Evolutionary conservation across 2,888 invertebrate genomes (phyloP), one percentile per base, ranked within the genome.

Genomic region (Phortica magna): DNA sequence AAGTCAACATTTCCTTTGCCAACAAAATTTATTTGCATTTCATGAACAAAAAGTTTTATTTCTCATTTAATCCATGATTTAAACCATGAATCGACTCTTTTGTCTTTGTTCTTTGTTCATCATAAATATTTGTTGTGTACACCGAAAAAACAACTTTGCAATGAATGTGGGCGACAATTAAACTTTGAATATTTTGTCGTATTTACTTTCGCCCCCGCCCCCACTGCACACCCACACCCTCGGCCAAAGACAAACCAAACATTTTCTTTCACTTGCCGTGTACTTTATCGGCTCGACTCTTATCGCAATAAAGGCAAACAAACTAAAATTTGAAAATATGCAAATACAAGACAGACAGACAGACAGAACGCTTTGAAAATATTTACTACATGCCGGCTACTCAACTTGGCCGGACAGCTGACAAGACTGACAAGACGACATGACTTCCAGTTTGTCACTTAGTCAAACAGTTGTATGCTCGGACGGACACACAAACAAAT

Each of bases 111-210:
- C 48, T 48, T 48, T 48, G 43, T 12, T 17, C 31, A n/a, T 31
- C 12, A 55, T 19, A 71, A 71, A 71, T 55, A 71, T 71, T 71
- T 53, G 39, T 22, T 22, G 14, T 7, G 55, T 71, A 71, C 53
- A 71, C 53, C 53, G 42, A 22, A 71, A 55, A 53, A 43, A 55
- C 43, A 48, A 71, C 53, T 71, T 31, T 31, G n/a, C 31, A 55
- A 17, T 61, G n/a, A 9, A 17, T 71, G 53, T 55, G 70, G 53
- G 6, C 53, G 70, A 71, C 70, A 71, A 31, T 39, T 71, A 71
- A 71, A 71, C 70, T 53, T 71, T 71, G 53, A 70, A 53, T 31
- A 48, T 53, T 48, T 22, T 53, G 14, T 43, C 22, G n/a, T 61
- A 10, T 17, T 61, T 61, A 31, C 31, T 4, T 31, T 31, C 31